A percentile compares a stretch with the other conserved stretches of the same genome.
These are phyloP conservation scores for Leucophenga varia DNA, from an alignment of 1,140 invertebrate genomes.

Conservation along the genomic window DNA sequence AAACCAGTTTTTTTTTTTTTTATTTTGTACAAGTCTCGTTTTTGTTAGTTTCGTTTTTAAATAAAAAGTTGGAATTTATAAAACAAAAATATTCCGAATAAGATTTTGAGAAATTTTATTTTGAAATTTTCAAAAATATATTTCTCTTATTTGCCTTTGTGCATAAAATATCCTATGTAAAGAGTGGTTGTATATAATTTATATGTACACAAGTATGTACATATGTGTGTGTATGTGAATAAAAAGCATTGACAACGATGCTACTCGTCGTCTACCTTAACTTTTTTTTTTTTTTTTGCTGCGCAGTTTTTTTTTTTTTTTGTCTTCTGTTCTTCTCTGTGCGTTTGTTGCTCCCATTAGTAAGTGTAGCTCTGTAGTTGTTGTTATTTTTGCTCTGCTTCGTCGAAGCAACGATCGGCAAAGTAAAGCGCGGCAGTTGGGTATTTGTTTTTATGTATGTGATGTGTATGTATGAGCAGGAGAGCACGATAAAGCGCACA, in stretches of 20 bases:
- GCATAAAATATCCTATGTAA: too few relatives aligned
- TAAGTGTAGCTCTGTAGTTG: conserved; percentile 23
- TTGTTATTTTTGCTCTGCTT: too few relatives aligned
- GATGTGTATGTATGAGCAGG: conserved; percentile 3
- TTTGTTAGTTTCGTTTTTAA: conserved; percentile 25
- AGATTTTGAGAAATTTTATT: background rate
- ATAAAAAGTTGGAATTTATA: background rate
- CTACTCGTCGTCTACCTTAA: conserved; percentile 37
- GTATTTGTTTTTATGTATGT: background rate
- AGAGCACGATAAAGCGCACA: too few relatives aligned
- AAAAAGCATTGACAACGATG: conserved; percentile 20
- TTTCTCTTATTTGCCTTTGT: conserved; percentile 17
- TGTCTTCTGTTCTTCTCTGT: conserved; percentile 44
- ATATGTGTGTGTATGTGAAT: conserved; percentile 17
- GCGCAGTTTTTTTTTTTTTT: conserved; percentile 33
- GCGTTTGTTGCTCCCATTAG: conserved; percentile 47
- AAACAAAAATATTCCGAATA: background rate
- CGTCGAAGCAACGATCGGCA: background rate
- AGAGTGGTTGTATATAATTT: too few relatives aligned
- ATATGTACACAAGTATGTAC: too few relatives aligned
- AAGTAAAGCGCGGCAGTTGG: background rate
- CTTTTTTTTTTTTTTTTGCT: conserved; percentile 30
- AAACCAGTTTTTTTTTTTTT: conserved; percentile 37
- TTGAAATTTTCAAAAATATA: conserved; percentile 9
- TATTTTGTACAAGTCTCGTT: conserved; percentile 45